Evolutionary conservation across 2,888 invertebrate genomes (phyloP).

Genomic region (Nephrotoma flavescens): DNA sequence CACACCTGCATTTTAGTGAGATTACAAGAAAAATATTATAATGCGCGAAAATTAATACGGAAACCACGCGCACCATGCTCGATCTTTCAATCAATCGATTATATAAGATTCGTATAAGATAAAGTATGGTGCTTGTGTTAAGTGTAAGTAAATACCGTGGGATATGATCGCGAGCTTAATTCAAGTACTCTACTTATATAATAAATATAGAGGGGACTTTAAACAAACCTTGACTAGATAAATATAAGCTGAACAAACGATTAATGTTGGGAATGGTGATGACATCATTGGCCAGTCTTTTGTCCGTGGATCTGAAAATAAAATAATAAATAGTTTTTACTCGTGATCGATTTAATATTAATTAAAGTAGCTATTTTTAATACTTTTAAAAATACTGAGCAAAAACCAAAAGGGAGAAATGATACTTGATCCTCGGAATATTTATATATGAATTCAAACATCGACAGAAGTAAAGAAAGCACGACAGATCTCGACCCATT

Average conservation of each 20-base stretch:
- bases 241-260: conserved; percentile 79
- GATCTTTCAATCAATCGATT: too few species aligned
- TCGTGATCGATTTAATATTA: background rate
- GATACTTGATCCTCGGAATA: too few species aligned
- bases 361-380: too few species aligned
- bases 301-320: conserved; percentile 65
- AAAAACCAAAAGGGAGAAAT: too few species aligned
- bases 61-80: background rate
- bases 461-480: too few species aligned
- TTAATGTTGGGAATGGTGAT: conserved; percentile 80
- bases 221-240: conserved; percentile 67
- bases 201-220: background rate
- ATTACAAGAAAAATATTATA: background rate
- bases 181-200: background rate
- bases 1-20: background rate
- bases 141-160: background rate
- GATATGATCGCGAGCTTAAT: background rate
- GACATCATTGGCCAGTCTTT: conserved; percentile 89
- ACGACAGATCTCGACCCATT: too few species aligned
- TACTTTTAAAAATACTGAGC: too few species aligned
- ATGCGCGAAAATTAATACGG: background rate
- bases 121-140: background rate
- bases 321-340: background rate
- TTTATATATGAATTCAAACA: too few species aligned
- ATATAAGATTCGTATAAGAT: background rate